phyloP scores from a whole-genome alignment of 2,888 invertebrate species.

The Ochropacha duplaris region DNA sequence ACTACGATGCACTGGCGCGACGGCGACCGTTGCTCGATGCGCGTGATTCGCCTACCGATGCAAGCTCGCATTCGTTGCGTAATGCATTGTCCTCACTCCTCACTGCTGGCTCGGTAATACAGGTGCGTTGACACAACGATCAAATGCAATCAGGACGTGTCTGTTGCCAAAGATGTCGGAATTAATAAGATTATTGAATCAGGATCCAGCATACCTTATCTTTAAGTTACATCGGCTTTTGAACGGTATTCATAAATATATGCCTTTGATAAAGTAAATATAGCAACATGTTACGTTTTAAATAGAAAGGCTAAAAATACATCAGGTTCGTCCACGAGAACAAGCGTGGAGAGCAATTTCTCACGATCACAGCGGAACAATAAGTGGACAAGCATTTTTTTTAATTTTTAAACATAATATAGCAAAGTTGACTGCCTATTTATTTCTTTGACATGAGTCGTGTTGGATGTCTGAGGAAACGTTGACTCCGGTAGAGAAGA shows the following conservation, averaged over 20 bases:
- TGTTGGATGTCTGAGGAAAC: conserved; percentile 74
- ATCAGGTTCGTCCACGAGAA: conserved; percentile 18
- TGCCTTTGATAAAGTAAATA: not conserved
- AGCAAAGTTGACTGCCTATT: conserved; percentile 49
- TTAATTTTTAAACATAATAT: conserved; percentile 50
- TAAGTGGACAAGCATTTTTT: conserved; percentile 49
- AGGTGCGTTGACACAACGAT: conserved; percentile 55
- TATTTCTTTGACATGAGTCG: conserved; percentile 60
- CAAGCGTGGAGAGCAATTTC: conserved; percentile 46
- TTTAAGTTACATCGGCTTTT: not conserved
- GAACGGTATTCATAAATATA: not conserved
- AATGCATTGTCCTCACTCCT: conserved; percentile 59
- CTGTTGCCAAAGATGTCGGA: conserved; percentile 28
- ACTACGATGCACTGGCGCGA: conserved; percentile 49
- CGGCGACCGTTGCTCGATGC: conserved; percentile 68
- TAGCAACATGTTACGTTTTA: not conserved
- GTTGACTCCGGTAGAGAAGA: conserved; percentile 70
- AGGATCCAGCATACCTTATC: not conserved
- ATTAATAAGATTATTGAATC: not conserved
- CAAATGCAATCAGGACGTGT: conserved; percentile 37
- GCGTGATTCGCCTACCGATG: conserved; percentile 69
- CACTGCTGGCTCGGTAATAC: conserved; percentile 30
- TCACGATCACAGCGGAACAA: conserved; percentile 63
- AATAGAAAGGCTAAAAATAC: conserved; percentile 8
- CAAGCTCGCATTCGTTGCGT: conserved; percentile 50